phyloP scores from a whole-genome alignment of 2,113 vertebrate genomes.

The Toxotes jaculatrix region DNA sequence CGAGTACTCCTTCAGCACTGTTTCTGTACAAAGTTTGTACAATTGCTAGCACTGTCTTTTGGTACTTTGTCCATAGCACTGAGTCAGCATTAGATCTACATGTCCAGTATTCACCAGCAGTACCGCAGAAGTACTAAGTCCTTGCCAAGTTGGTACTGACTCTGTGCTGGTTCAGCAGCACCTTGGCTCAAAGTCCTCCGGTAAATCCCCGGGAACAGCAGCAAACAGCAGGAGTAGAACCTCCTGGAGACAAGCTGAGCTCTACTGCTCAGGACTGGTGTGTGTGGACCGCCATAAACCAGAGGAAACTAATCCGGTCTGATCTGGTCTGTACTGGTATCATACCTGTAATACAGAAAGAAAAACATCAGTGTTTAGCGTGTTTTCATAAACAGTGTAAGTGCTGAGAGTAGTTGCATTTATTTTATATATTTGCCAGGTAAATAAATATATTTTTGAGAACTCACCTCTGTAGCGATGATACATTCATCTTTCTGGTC shows the following conservation, averaged over 20 bases:
- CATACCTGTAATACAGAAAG: constrained; percentile 88
- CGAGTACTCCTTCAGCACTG: constrained; percentile 45
- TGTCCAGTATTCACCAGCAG: constrained; percentile 61
- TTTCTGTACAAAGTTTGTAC: constrained; percentile 59
- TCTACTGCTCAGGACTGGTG: constrained; percentile 85
- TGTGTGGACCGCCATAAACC: constrained; percentile 64
- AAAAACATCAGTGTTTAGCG: constrained; percentile 4
- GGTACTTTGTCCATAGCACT: constrained; percentile 46
- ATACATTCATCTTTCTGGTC: constrained; percentile 98
- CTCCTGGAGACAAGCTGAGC: constrained; percentile 91
- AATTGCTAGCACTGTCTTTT: constrained; percentile 43
- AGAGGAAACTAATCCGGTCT: constrained; percentile 45
- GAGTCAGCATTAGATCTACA: constrained; percentile 55
- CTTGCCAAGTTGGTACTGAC: constrained; percentile 54
- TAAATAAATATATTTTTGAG: constrained; percentile 15
- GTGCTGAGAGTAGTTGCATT: neutral
- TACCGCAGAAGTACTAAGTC: constrained; percentile 70
- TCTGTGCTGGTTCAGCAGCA: constrained; percentile 61
- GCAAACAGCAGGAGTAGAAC: constrained; percentile 94
- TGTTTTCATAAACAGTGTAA: neutral
- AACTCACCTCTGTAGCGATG: constrained; percentile 97
- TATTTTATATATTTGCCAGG: neutral
- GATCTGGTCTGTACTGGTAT: constrained; percentile 71
- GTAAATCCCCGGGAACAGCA: constrained; percentile 91
- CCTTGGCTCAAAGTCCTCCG: constrained; percentile 75